Base-by-base conservation (phyloP, 2,888 invertebrate genomes). In the Eupithecia centaureata region DNA sequence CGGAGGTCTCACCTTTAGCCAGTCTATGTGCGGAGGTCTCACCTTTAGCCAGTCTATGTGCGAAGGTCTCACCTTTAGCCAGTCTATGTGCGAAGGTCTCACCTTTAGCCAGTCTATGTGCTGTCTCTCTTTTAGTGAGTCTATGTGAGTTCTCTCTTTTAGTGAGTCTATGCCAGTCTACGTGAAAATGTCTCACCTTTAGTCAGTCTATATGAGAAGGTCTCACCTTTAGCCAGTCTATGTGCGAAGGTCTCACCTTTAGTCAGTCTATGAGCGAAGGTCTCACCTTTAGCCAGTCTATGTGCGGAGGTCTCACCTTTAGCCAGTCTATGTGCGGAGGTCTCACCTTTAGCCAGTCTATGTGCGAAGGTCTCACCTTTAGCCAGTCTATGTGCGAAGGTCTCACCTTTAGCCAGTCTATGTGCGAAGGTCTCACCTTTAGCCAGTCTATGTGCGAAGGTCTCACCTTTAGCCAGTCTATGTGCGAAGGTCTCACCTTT, bases 261-360 rank as follows among this genome's bases (percentile, higher is more conserved):
- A 42, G 95, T 95, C 47, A 97, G 88, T 0, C 94, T 94, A 79
- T 95, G 95, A 30, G 96, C 95, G 90, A 99, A 98, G 80, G 97
- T 96, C 85, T n/a, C n/a, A n/a, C n/a, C n/a, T n/a, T n/a, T n/a
- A n/a, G n/a, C n/a, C n/a, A n/a, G n/a, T n/a, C n/a, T n/a, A n/a
- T n/a, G n/a, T n/a, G n/a, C n/a, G 13, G 13, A 54, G 28, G n/a
- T 28, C 54, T 18, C 69, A 94, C 97, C 95, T 89, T 94, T 95
- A 42, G 95, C 95, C 47, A 97, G 88, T 0, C 94, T 94, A 79
- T 95, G 95, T 30, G 96, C 95, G 90, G 99, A 98, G 80, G 97
- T 96, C 85, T n/a, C n/a, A n/a, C n/a, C n/a, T n/a, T n/a, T n/a
- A n/a, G n/a, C n/a, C n/a, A n/a, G n/a, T n/a, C n/a, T n/a, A n/a